A percentile compares a stretch with the other conserved stretches of the same genome.
Conservation (phyloP, 2,113 vertebrate genomes). For the Parus major region DNA sequence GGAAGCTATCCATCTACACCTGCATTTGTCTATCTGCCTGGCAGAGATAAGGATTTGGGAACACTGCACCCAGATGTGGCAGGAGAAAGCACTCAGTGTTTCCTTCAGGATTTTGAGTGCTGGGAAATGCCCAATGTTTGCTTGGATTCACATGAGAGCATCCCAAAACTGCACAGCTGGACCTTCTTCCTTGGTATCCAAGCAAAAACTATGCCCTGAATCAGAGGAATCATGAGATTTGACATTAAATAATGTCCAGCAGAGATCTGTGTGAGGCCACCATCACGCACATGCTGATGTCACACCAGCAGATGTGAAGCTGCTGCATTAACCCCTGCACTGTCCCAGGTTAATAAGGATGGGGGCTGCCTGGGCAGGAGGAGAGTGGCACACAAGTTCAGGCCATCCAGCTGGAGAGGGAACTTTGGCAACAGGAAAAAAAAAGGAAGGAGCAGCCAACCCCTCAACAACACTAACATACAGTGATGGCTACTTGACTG, state of each 20-base stretch:
- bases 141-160: not conserved
- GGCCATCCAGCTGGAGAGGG: not conserved
- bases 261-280: not conserved
- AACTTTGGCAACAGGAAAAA: not conserved
- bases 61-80: not conserved
- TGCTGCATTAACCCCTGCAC: not conserved
- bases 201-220: not conserved
- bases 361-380: not conserved
- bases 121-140: not conserved
- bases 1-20: not conserved
- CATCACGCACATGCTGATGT: not conserved
- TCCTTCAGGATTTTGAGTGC: not conserved
- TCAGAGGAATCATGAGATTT: not conserved
- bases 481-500: fast-evolving
- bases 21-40: not conserved
- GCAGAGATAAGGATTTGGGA: not conserved
- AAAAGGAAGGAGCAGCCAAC: not conserved
- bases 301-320: not conserved
- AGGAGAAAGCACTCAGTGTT: not conserved
- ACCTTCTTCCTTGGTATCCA: not conserved
- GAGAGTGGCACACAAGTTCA: not conserved
- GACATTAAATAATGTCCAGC: not conserved
- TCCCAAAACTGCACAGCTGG: not conserved
- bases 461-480: not conserved
- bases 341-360: not conserved